Evolutionary conservation across 1,140 invertebrate species (phyloP).

Genomic region (Portunus trituberculatus): DNA sequence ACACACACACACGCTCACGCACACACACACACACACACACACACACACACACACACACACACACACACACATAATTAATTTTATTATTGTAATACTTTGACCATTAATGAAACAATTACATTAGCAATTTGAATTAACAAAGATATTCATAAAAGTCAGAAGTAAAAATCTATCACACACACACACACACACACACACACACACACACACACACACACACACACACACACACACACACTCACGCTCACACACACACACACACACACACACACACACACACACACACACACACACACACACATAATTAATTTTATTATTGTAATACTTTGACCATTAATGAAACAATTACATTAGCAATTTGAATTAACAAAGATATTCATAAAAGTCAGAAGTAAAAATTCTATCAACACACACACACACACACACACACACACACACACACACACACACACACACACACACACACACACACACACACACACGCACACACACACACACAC

Average conservation of each 20-base stretch:
- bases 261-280: slow-evolving; percentile 48
- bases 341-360: no score
- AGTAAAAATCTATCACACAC: not conserved
- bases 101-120: no score
- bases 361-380: no score
- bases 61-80: no score
- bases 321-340: no score
- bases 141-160: not conserved
- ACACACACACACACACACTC: slow-evolving; percentile 7
- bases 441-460: no score
- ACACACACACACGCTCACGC: no score
- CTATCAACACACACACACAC: not conserved
- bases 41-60: not conserved
- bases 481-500: no score
- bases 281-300: slow-evolving; percentile 11
- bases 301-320: no score
- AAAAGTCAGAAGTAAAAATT: no score
- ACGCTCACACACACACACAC: slow-evolving; percentile 23
- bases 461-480: no score
- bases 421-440: not conserved
- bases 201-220: slow-evolving; percentile 13
- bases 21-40: not conserved
- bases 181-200: slow-evolving; percentile 4
- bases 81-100: no score
- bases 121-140: not conserved